A percentile compares a stretch with the other conserved stretches of the same genome.
Evolutionary conservation across 1,140 invertebrate genomes (phyloP).

Genomic region (Lamellibrachia luymesi): DNA sequence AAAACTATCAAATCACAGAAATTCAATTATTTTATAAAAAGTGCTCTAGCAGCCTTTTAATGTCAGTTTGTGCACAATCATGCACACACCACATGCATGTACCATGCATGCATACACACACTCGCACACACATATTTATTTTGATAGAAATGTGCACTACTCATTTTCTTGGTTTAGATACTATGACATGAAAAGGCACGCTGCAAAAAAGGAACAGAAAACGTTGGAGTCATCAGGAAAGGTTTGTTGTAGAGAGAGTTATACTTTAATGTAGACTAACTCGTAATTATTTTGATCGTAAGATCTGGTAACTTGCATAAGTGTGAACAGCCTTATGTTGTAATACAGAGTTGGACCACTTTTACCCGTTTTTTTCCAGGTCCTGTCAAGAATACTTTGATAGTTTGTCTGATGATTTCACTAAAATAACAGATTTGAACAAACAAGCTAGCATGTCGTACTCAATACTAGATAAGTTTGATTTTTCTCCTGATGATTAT

Average conservation of each 20-base stretch:
- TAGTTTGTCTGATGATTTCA: too few species aligned
- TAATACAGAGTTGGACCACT: too few species aligned
- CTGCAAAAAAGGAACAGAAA: constrained; percentile 93
- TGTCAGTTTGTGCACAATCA: too few species aligned
- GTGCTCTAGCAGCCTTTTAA: neutral
- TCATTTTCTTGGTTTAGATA: constrained; percentile 63
- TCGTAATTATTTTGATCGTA: constrained; percentile 16
- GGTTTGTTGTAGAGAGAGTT: constrained; percentile 31
- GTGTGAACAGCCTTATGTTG: too few species aligned
- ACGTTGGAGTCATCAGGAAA: constrained; percentile 91
- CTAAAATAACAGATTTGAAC: too few species aligned
- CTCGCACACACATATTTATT: neutral
- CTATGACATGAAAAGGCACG: constrained; percentile 86
- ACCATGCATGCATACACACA: neutral
- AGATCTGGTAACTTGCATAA: neutral
- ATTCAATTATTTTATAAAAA: neutral
- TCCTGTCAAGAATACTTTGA: neutral
- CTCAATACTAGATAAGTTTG: too few species aligned
- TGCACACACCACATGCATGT: neutral
- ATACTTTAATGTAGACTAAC: neutral
- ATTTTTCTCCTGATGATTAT: too few species aligned
- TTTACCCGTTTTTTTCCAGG: neutral
- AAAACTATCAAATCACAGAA: neutral
- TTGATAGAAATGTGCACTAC: constrained; percentile 18
- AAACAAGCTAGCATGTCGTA: too few species aligned